phyloP scores from a whole-genome alignment of 2,888 invertebrate species.

The Emmelina monodactyla region DNA sequence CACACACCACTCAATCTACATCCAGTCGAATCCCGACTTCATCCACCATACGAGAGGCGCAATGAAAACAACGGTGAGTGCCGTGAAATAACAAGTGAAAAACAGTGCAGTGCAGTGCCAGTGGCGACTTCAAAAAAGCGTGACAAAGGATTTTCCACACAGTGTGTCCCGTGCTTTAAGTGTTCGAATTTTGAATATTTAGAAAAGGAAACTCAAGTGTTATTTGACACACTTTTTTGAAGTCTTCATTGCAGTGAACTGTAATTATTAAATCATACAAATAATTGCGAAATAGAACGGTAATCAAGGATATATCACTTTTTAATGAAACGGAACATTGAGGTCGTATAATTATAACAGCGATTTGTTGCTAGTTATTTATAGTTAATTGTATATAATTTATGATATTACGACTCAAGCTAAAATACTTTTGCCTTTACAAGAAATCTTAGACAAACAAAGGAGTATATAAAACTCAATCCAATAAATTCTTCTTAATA shows the following conservation, averaged over 20 bases:
- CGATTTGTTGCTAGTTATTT: too few relatives aligned
- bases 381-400: too few relatives aligned
- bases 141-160: constrained; percentile 16
- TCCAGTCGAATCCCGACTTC: constrained; percentile 61
- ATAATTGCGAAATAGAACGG: too few relatives aligned
- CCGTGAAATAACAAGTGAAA: constrained; percentile 28
- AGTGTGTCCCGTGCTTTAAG: constrained; percentile 30
- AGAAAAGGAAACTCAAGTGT: neutral
- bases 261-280: too few relatives aligned
- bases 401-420: too few relatives aligned
- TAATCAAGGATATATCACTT: too few relatives aligned
- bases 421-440: too few relatives aligned
- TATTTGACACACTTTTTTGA: constrained; percentile 51
- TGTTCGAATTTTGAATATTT: constrained; percentile 12
- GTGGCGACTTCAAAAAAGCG: constrained; percentile 58
- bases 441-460: too few relatives aligned
- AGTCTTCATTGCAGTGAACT: constrained; percentile 29
- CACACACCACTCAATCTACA: constrained; percentile 38
- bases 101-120: constrained; percentile 37
- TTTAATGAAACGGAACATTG: too few relatives aligned
- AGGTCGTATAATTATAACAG: too few relatives aligned
- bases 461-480: too few relatives aligned
- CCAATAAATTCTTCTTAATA: too few relatives aligned
- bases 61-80: constrained; percentile 61
- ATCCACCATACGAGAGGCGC: constrained; percentile 57